phyloP scores from a whole-genome alignment of 2,888 invertebrate species.

The Tetanocera ferruginea region DNA sequence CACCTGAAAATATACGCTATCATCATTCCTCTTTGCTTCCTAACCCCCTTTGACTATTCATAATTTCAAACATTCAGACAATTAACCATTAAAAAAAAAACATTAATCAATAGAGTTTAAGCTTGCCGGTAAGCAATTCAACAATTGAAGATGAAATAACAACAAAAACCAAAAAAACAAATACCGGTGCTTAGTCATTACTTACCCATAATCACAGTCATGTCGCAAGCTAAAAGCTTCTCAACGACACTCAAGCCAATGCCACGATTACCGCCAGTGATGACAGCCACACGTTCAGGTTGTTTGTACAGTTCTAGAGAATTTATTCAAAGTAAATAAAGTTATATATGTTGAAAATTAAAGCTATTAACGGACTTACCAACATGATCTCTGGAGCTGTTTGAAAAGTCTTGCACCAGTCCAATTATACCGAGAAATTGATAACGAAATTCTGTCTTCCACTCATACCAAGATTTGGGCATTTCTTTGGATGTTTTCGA shows the following conservation, averaged over 20 bases:
- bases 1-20: too few relatives aligned
- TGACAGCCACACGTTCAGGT: constrained; percentile 79
- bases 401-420: constrained; percentile 63
- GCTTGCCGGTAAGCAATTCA: too few relatives aligned
- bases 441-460: constrained; percentile 66
- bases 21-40: too few relatives aligned
- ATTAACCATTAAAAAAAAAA: too few relatives aligned
- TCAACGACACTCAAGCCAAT: constrained; percentile 84
- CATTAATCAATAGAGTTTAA: too few relatives aligned
- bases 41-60: too few relatives aligned
- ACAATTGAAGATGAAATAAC: neutral
- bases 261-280: constrained; percentile 90
- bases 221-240: constrained; percentile 81
- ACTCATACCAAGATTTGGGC: constrained; percentile 68
- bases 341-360: constrained; percentile 23
- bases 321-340: neutral
- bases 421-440: constrained; percentile 65
- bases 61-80: too few relatives aligned
- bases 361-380: constrained; percentile 57
- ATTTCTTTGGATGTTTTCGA: constrained; percentile 67
- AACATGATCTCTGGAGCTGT: constrained; percentile 62
- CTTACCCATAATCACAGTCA: constrained; percentile 82
- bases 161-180: neutral
- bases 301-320: constrained; percentile 75
- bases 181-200: constrained; percentile 36